These are phyloP conservation scores for Denticeps clupeoides DNA, from an alignment of 2,797 vertebrate species.

Conservation along the genomic window DNA sequence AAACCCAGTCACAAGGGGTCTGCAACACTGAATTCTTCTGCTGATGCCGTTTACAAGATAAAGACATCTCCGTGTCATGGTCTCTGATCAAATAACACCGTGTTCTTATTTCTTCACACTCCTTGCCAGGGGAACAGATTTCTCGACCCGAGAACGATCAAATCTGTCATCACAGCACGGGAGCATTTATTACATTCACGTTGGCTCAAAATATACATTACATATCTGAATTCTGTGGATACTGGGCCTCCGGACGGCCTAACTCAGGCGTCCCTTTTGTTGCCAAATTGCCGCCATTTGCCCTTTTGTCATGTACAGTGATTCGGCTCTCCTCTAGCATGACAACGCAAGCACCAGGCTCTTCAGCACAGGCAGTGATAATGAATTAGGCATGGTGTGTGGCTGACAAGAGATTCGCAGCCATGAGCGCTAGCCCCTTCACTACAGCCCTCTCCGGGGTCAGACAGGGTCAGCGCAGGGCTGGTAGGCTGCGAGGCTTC, in stretches of 20 bases:
- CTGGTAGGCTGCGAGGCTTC: conserved; percentile 2
- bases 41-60: background rate
- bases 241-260: too few relatives aligned
- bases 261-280: too few relatives aligned
- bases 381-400: conserved; percentile 26
- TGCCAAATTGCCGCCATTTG: too few relatives aligned
- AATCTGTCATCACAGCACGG: too few relatives aligned
- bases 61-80: background rate
- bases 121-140: background rate
- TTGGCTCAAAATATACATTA: too few relatives aligned
- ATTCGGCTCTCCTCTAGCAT: too few relatives aligned
- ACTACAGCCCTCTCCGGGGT: conserved; percentile 10
- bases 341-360: too few relatives aligned
- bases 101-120: background rate
- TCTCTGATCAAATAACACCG: background rate
- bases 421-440: conserved; percentile 27
- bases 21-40: background rate
- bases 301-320: too few relatives aligned
- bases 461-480: conserved; percentile 3
- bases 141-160: too few relatives aligned
- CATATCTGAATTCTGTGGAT: too few relatives aligned
- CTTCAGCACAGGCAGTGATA: conserved; percentile 26
- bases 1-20: conserved; percentile 31
- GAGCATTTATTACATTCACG: too few relatives aligned
- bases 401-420: conserved; percentile 25